A percentile compares a stretch with the other conserved stretches of the same genome.
Conservation (phyloP, 2,113 vertebrate species). For the Henicopernis longicauda region DNA sequence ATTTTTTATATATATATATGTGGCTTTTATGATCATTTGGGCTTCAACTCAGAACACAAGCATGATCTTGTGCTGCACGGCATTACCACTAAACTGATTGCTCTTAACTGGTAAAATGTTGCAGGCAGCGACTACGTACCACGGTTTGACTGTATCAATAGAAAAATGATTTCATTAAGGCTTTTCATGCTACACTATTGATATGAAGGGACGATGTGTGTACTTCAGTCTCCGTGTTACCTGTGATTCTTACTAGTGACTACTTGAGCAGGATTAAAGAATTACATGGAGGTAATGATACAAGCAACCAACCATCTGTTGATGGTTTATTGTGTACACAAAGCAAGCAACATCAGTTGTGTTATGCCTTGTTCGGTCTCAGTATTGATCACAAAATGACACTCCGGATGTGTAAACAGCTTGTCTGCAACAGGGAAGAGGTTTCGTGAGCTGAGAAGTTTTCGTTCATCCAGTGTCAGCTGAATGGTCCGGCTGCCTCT, state of each 20-base stretch:
- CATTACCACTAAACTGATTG: not conserved
- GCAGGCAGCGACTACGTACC: not conserved
- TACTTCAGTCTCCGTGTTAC: not conserved
- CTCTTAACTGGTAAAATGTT: not conserved
- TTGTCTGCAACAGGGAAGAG: not conserved
- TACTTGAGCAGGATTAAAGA: not conserved
- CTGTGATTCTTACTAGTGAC: not conserved
- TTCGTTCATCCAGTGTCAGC: not conserved
- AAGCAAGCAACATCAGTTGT: not conserved
- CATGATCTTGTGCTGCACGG: not conserved
- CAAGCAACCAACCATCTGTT: not conserved
- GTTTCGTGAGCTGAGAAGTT: not conserved
- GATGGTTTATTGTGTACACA: not conserved
- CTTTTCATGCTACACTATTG: not conserved
- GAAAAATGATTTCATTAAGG: not conserved
- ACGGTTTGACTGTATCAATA: not conserved
- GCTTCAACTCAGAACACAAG: not conserved
- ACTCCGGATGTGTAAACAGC: not conserved
- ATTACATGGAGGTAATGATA: not conserved
- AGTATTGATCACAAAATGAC: not conserved
- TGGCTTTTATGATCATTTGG: not conserved
- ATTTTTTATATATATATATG: not conserved
- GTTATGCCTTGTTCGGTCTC: not conserved
- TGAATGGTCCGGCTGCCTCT: fast-evolving
- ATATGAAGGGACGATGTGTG: not conserved